These are phyloP conservation scores for Champsocephalus gunnari DNA, from an alignment of 2,797 vertebrate genomes.

Conservation along the genomic window DNA sequence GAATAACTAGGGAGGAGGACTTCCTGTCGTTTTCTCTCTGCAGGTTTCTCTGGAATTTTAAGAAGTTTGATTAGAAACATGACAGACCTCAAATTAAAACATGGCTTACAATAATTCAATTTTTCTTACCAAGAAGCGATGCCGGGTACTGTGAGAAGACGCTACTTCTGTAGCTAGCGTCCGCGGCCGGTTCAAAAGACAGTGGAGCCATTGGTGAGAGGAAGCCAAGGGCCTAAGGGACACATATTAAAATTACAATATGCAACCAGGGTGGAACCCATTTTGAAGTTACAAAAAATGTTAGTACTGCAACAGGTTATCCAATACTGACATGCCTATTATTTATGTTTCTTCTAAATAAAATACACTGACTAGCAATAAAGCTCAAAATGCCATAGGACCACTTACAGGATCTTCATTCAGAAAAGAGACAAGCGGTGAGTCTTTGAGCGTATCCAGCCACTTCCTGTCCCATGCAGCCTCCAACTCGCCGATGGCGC, in stretches of 20 bases:
- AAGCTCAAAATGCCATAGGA: neutral
- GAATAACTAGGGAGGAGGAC: fast-evolving
- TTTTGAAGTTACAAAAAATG: neutral
- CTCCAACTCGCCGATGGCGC: constrained; percentile 74
- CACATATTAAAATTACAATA: neutral
- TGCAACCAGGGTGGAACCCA: neutral
- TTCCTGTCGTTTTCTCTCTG: constrained; percentile 17
- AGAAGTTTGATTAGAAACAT: neutral
- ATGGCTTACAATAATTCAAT: fast-evolving
- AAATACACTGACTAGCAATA: neutral
- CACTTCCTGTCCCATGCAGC: constrained; percentile 88
- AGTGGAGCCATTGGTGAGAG: constrained; percentile 80
- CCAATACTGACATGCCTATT: neutral
- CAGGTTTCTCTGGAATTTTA: constrained; percentile 24
- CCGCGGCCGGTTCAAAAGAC: constrained; percentile 82
- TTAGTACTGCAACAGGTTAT: neutral
- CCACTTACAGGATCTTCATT: constrained; percentile 86
- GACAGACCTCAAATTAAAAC: neutral
- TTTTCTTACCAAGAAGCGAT: constrained; percentile 67
- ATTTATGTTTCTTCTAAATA: neutral
- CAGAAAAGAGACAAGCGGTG: constrained; percentile 80
- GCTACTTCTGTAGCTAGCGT: constrained; percentile 70
- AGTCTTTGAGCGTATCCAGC: constrained; percentile 76
- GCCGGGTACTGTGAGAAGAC: constrained; percentile 78
- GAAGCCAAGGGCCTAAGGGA: constrained; percentile 83